Conservation (phyloP, 2,888 invertebrate species). For the Xanthia icteritia region DNA sequence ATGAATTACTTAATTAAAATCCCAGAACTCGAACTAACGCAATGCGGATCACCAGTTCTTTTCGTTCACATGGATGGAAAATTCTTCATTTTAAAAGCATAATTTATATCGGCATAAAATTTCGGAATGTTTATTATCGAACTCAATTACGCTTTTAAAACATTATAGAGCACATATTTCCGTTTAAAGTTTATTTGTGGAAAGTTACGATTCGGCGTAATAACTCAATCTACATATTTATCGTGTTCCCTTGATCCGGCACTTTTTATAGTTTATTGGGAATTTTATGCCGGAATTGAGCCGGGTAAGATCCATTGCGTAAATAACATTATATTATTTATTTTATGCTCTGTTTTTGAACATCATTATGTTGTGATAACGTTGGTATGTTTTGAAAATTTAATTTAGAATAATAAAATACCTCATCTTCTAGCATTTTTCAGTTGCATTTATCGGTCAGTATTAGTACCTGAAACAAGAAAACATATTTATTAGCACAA, state of each 20-base stretch:
- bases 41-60: slow-evolving; percentile 8
- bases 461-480: slow-evolving; percentile 58
- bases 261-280: slow-evolving; percentile 67
- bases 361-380: slow-evolving; percentile 9
- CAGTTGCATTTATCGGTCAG: not conserved
- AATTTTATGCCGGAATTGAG: slow-evolving; percentile 51
- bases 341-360: slow-evolving; percentile 16
- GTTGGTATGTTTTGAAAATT: not conserved
- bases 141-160: slow-evolving; percentile 33
- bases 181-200: slow-evolving; percentile 51
- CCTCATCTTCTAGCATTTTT: not conserved
- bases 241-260: slow-evolving; percentile 37
- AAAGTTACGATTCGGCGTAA: slow-evolving; percentile 52
- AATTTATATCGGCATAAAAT: slow-evolving; percentile 45
- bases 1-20: not conserved
- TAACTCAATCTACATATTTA: slow-evolving; percentile 60
- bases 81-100: slow-evolving; percentile 5
- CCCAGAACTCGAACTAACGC: slow-evolving; percentile 6
- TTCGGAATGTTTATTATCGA: slow-evolving; percentile 31
- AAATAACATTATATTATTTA: slow-evolving; percentile 27
- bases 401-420: not conserved
- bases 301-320: slow-evolving; percentile 27
- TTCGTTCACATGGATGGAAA: slow-evolving; percentile 7
- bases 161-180: slow-evolving; percentile 41
- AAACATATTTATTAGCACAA: slow-evolving; percentile 10